Evolutionary conservation across 2,888 invertebrate species (phyloP).

Genomic region (Pseudanteris insignis): DNA sequence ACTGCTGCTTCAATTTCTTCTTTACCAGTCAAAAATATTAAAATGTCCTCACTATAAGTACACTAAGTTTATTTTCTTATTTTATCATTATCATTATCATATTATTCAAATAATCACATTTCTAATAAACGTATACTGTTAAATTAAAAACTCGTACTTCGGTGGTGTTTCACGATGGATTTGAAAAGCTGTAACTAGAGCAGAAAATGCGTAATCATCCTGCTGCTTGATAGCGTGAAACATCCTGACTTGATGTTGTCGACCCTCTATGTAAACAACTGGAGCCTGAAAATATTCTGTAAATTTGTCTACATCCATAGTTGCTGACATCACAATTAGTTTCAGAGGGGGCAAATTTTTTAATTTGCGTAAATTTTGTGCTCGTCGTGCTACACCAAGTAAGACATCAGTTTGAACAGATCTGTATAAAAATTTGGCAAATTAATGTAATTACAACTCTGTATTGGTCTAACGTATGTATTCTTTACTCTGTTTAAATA

Average conservation of each 20-base stretch:
- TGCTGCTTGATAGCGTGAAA: slow-evolving; percentile 77
- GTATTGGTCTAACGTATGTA: too few species aligned
- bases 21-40: slow-evolving; percentile 95
- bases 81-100: too few species aligned
- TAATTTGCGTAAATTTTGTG: slow-evolving; percentile 78
- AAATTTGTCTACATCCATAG: slow-evolving; percentile 96
- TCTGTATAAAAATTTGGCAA: slow-evolving; percentile 67
- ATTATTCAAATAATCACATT: too few species aligned
- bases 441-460: neutral
- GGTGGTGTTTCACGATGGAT: slow-evolving; percentile 84
- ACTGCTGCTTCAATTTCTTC: slow-evolving; percentile 94
- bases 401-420: slow-evolving; percentile 94
- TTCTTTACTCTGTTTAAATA: too few species aligned
- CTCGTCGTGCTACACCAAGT: slow-evolving; percentile 90
- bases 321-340: slow-evolving; percentile 92
- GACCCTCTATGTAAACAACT: slow-evolving; percentile 88
- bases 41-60: slow-evolving; percentile 82
- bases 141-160: slow-evolving; percentile 72
- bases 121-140: too few species aligned
- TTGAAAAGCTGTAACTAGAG: slow-evolving; percentile 87
- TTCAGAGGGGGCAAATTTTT: slow-evolving; percentile 74
- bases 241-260: slow-evolving; percentile 83
- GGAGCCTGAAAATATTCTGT: slow-evolving; percentile 86
- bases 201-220: slow-evolving; percentile 85
- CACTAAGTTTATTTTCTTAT: too few species aligned